Base-by-base conservation (phyloP, 2,888 invertebrate species). In the Biston stratarius region DNA sequence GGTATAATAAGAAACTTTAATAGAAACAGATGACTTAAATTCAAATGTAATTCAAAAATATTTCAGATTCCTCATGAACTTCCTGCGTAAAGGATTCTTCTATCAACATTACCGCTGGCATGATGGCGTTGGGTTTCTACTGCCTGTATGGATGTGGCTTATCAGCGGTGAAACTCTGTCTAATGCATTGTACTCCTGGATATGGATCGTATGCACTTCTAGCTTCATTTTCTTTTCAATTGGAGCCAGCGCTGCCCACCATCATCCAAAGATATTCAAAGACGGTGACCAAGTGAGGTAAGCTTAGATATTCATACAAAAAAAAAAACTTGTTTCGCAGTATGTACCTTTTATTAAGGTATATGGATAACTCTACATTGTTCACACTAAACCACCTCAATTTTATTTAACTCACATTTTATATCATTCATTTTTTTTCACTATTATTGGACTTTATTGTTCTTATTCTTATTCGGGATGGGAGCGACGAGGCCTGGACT, bases 241-340 rank as follows among this genome's bases (percentile, higher is more conserved):
- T 64, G 97, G 96, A 1, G 78, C 96, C 0, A 97, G 96, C 81
- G 97, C 97, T 0, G 97, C 96, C 0, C 97, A 97, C 89, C 97
- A 97, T 80, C 97, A 97, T 83, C 97, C 97, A 0, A 95, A 96
- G 64, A 95, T 96, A 47, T 96, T 96, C 77, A 97, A 97, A 81
- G 97, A 97, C 77, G 97, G 97, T 2, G 52, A 53, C 38, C 38
- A 53, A 53, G 52, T 53, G 15, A 53, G 15, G 52, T 53, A 53
- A 36, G 36, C n/a, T n/a, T n/a, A n/a, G n/a, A n/a, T n/a, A n/a
- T n/a, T n/a, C n/a, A n/a, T n/a, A n/a, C n/a, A n/a, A n/a, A n/a
- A n/a, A n/a, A n/a, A n/a, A n/a, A n/a, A n/a, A n/a, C n/a, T n/a
- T n/a, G n/a, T n/a, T n/a, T n/a, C n/a, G n/a, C n/a, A n/a, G n/a